Percentiles rank a stretch among this genome's conserved stretches.
Conservation (phyloP, 2,113 vertebrate species). For the Porphyrio hochstetteri region DNA sequence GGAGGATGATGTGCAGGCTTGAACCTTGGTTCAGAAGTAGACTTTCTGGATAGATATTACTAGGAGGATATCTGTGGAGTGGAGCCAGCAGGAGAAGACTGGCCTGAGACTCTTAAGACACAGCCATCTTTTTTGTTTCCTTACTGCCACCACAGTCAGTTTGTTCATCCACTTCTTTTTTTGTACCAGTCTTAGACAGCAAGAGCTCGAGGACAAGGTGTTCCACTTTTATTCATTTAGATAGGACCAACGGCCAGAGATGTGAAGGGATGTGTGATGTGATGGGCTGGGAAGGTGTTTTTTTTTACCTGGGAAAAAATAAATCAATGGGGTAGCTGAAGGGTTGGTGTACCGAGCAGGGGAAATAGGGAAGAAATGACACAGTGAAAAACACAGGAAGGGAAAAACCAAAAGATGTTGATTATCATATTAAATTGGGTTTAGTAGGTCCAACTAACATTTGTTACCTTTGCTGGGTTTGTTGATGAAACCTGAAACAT, state of each 20-base stretch:
- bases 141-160: neutral
- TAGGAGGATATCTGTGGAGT: neutral
- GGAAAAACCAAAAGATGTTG: neutral
- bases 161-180: neutral
- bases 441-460: constrained; percentile 10
- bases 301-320: neutral
- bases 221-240: neutral
- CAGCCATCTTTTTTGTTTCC: neutral
- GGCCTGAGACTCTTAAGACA: neutral
- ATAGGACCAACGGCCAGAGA: neutral
- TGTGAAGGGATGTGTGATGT: neutral
- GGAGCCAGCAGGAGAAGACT: neutral
- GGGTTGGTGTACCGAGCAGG: neutral
- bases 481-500: constrained; percentile 10
- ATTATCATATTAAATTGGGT: neutral
- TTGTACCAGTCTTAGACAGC: neutral
- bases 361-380: neutral
- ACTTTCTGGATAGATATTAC: neutral
- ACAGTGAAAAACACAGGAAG: neutral
- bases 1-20: neutral
- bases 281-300: neutral
- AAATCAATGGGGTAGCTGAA: neutral
- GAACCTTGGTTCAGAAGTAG: neutral
- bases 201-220: neutral
- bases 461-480: constrained; percentile 9